phyloP scores from a whole-genome alignment of 2,888 invertebrate genomes.

The Drosophila monieri region DNA sequence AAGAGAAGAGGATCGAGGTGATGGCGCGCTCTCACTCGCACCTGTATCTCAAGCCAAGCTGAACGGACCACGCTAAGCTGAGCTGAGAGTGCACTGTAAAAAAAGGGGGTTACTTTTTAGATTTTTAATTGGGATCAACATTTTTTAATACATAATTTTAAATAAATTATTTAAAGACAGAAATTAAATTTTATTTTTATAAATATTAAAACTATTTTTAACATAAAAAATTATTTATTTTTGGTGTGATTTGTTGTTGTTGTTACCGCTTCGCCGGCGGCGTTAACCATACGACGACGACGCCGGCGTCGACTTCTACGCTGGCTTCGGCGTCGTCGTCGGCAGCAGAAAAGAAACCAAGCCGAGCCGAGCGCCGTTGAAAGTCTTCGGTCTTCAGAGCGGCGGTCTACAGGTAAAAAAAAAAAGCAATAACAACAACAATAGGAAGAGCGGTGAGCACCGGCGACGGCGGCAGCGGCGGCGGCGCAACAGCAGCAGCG shows the following conservation, averaged over 20 bases:
- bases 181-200: neutral
- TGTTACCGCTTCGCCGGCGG: conserved; percentile 79
- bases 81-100: conserved; percentile 1
- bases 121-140: too few relatives aligned
- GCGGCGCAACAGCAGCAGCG: conserved; percentile 47
- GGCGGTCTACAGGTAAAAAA: conserved; percentile 45
- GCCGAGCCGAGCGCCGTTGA: conserved; percentile 38
- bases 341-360: conserved; percentile 48
- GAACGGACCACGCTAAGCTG: conserved; percentile 77
- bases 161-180: neutral
- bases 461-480: conserved; percentile 34
- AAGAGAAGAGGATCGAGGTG: conserved; percentile 34
- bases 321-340: conserved; percentile 35
- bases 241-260: conserved; percentile 39
- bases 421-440: conserved; percentile 9
- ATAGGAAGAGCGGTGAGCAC: neutral
- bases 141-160: neutral
- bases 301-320: conserved; percentile 45
- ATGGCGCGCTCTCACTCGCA: conserved; percentile 25
- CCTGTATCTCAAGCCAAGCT: conserved; percentile 74
- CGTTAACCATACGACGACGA: conserved; percentile 67
- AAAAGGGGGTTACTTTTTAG: neutral
- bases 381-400: conserved; percentile 50
- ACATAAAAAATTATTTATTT: neutral
- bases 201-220: neutral